Percentiles rank a stretch among this genome's conserved stretches.
Conservation (phyloP, 2,797 vertebrate genomes). For the Clarias pachynema region DNA sequence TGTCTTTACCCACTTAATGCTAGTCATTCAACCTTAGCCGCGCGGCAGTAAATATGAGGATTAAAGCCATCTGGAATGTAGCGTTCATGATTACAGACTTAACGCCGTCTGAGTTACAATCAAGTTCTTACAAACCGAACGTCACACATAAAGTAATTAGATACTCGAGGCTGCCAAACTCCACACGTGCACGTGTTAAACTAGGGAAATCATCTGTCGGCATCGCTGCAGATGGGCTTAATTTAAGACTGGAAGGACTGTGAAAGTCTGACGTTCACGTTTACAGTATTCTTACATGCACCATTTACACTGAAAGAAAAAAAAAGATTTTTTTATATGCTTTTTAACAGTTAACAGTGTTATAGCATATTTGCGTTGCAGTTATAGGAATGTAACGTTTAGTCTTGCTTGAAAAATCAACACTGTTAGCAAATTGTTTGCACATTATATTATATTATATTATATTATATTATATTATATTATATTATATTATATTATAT, state of each 20-base stretch:
- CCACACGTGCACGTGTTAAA: conserved; percentile 23
- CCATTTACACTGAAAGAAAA: neutral
- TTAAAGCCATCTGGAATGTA: conserved; percentile 62
- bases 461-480: too few relatives aligned
- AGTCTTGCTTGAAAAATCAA: neutral
- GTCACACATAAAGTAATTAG: conserved; percentile 70
- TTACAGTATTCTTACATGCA: neutral
- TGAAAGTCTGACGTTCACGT: neutral
- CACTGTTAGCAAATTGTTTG: too few relatives aligned
- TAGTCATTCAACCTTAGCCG: conserved; percentile 31
- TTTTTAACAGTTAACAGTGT: neutral
- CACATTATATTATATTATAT: too few relatives aligned
- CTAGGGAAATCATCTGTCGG: neutral
- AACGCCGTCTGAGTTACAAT: conserved; percentile 64
- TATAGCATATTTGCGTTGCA: neutral
- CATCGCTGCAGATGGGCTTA: neutral
- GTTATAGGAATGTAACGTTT: neutral
- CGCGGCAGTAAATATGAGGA: conserved; percentile 54
- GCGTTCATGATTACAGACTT: conserved; percentile 75
- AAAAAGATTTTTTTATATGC: neutral
- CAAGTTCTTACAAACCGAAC: conserved; percentile 68
- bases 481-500: too few relatives aligned
- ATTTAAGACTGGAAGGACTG: neutral
- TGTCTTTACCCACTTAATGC: conserved; percentile 46
- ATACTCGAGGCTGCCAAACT: conserved; percentile 37